Evolutionary conservation across 2,888 invertebrate genomes (phyloP), one percentile per base, ranked within the genome.

Genomic region (Rhogogaster chlorosoma): DNA sequence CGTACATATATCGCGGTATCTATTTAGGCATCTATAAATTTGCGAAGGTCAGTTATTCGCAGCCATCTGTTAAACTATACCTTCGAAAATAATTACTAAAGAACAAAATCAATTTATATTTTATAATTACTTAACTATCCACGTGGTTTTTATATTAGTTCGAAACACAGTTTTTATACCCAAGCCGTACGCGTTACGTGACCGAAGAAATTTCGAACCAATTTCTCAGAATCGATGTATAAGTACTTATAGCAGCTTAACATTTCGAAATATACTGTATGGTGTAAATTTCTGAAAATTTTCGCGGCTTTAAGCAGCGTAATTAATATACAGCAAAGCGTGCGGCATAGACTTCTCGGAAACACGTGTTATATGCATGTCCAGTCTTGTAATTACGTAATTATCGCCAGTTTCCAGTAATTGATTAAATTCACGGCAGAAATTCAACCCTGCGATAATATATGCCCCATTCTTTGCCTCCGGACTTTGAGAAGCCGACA

Each of bases 31-130:
- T 67, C 26, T 29, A 12, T 32, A 29, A 67, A 73, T 73, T 73
- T 73, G 71, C 71, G 71, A 73, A 73, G 71, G 71, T 73, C 71
- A 73, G 71, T 73, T 73, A 42, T 73, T 12, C 10, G 12, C 18
- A 15, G 32, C 32, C 36, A 71, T 12, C n/a, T 70, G 36, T 36
- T 1, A 6, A n/a, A 36, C 7, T n/a, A n/a, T n/a, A n/a, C n/a
- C n/a, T n/a, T n/a, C n/a, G n/a, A n/a, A n/a, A n/a, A 32, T 18
- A n/a, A 45, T 12, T 45, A 15, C 4, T 1, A 12, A 22, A 73
- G 10, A 42, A 22, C 10, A 26, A 26, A 73, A n/a, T 22, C 38
- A 73, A 38, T 18, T 32, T 67, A 26, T 18, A 32, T 32, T 32
- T 2, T 67, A 18, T 67, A 26, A 67, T 67, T 67, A 12, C 18